Evolutionary conservation across 2,888 invertebrate genomes (phyloP), one percentile per base, ranked within the genome.

Genomic region (Melanostoma mellinum): DNA sequence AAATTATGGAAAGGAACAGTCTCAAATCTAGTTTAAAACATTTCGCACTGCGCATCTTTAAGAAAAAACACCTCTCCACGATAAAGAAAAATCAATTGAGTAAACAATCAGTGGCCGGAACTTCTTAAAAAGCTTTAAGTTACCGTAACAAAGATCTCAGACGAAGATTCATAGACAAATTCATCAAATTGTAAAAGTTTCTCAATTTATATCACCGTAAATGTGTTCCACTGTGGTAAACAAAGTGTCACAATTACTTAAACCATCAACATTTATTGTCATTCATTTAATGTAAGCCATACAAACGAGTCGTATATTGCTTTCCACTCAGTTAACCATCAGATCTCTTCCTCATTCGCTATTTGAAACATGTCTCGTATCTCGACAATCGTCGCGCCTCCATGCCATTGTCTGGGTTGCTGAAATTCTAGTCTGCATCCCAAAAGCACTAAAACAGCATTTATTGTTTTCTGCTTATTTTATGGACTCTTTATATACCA

Each of bases 281-380:
- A 50, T 63, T 30, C 38, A 50, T 38, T 63, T 40, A 63, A 63
- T 32, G 50, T 36, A 32, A 32, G 36, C n/a, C 63, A n/a, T n/a
- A 35, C 8, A 30, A 5, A 42, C 56, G 36, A 50, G 38, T 30
- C 30, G 48, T 38, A 30, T 46, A 36, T 50, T 50, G 32, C 48
- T 82, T 82, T 82, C 77, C 82, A 73, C 68, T 32, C 69, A 55
- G 82, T 78, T 82, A 69, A 74, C 68, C 63, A 40, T 58, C 63
- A 65, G 78, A 69, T 60, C 69, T 69, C 74, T 78, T 73, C 77
- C 74, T 65, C 69, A 53, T 77, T 42, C 42, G 58, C 30, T 55
- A 60, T 52, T 72, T 67, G 44, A 53, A 67, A 72, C 48, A 65
- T 48, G 36, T 36, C 61, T 48, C 46, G 9, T 46, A 46, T 61